These are phyloP conservation scores for Lasiurus cinereus DNA, from an alignment of 2,113 vertebrate species.

Conservation along the genomic window DNA sequence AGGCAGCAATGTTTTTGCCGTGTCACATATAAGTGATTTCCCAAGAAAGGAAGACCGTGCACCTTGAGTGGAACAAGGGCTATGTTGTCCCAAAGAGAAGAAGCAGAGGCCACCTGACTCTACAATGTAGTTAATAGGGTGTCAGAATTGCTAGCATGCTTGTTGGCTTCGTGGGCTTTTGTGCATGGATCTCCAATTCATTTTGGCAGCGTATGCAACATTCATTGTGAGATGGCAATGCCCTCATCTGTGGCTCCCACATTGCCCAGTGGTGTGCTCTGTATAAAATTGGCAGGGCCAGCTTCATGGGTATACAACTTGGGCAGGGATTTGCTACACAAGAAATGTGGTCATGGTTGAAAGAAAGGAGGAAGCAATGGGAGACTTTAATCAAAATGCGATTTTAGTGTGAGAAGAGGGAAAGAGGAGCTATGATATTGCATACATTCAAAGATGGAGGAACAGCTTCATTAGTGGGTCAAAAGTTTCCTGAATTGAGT, in stretches of 20 bases:
- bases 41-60: neutral
- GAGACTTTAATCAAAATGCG: conserved; percentile 40
- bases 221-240: neutral
- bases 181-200: conserved; percentile 32
- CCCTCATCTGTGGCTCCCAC: neutral
- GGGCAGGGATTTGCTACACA: neutral
- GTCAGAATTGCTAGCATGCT: neutral
- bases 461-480: neutral
- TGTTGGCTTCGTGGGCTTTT: neutral
- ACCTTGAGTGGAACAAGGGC: neutral
- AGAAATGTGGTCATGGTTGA: neutral
- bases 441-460: conserved; percentile 6
- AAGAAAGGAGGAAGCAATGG: conserved; percentile 55
- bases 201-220: conserved; percentile 34
- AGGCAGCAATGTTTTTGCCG: neutral
- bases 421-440: neutral
- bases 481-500: conserved; percentile 17
- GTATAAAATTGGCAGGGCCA: neutral
- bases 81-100: neutral
- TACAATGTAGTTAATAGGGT: neutral
- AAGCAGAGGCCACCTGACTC: neutral
- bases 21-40: neutral
- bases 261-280: neutral
- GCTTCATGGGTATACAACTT: rapidly evolving
- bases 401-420: neutral